Conservation (phyloP, 2,113 vertebrate genomes). For the Saimiri boliviensis region DNA sequence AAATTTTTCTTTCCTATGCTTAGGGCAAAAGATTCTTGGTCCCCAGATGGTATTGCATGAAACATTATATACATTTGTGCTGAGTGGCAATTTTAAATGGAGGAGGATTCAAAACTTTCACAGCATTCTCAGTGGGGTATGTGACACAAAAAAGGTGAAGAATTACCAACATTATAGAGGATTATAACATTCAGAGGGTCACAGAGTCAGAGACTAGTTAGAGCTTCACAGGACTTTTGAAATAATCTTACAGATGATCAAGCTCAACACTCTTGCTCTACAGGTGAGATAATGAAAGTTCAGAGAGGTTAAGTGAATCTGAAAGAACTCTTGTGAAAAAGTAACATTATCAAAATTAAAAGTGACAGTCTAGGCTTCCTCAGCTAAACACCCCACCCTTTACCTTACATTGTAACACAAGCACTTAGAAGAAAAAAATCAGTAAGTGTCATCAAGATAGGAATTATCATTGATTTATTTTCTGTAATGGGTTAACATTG, state of each 20-base stretch:
- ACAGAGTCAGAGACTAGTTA: neutral
- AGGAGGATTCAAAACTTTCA: neutral
- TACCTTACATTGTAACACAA: neutral
- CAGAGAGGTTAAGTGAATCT: neutral
- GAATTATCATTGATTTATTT: constrained; percentile 4
- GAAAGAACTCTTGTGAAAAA: neutral
- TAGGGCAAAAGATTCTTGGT: neutral
- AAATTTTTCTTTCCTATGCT: neutral
- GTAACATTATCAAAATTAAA: neutral
- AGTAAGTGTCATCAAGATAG: neutral
- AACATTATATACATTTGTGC: neutral
- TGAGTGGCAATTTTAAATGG: neutral
- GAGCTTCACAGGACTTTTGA: neutral
- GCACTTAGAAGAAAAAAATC: neutral
- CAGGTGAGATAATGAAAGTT: neutral
- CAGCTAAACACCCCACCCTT: neutral
- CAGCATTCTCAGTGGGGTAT: neutral
- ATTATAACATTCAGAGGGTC: neutral
- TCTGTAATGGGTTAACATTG: neutral
- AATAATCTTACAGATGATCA: neutral
- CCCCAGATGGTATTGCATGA: neutral
- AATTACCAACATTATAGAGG: neutral
- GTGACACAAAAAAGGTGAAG: neutral
- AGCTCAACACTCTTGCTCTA: neutral
- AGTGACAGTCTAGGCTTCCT: neutral